These are phyloP conservation scores for Oppia nitens DNA, from an alignment of 1,140 invertebrate genomes.

Conservation along the genomic window DNA sequence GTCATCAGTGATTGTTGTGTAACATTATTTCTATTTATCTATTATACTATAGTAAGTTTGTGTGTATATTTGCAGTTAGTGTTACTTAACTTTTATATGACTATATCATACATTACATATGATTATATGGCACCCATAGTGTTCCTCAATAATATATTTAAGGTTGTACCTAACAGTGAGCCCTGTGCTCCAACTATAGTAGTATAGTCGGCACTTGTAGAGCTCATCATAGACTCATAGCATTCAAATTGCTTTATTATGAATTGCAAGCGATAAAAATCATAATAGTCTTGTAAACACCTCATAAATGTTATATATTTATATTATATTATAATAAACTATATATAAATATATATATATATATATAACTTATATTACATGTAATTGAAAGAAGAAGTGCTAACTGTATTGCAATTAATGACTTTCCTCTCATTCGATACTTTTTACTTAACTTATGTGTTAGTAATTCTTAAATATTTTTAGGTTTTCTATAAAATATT, in stretches of 20 bases:
- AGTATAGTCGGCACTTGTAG: not conserved
- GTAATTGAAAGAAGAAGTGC: not conserved
- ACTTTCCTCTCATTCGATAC: not conserved
- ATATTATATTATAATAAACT: not conserved
- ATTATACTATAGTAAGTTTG: not conserved
- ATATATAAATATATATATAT: not conserved
- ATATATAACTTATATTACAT: not conserved
- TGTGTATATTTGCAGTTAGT: not conserved
- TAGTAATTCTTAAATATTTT: no score
- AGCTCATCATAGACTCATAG: not conserved
- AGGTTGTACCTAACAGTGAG: no score
- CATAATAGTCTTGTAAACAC: not conserved
- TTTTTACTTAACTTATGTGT: no score
- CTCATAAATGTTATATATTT: not conserved
- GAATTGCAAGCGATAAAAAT: not conserved
- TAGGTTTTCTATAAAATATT: no score
- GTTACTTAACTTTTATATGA: not conserved
- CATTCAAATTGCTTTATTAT: not conserved
- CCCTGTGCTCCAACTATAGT: no score
- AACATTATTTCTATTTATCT: not conserved
- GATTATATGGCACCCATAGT: not conserved
- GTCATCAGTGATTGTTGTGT: not conserved
- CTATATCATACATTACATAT: not conserved
- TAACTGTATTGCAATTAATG: not conserved
- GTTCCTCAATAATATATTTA: not conserved